Evolutionary conservation across 2,113 vertebrate species (phyloP).

Genomic region (Porphyrio hochstetteri): DNA sequence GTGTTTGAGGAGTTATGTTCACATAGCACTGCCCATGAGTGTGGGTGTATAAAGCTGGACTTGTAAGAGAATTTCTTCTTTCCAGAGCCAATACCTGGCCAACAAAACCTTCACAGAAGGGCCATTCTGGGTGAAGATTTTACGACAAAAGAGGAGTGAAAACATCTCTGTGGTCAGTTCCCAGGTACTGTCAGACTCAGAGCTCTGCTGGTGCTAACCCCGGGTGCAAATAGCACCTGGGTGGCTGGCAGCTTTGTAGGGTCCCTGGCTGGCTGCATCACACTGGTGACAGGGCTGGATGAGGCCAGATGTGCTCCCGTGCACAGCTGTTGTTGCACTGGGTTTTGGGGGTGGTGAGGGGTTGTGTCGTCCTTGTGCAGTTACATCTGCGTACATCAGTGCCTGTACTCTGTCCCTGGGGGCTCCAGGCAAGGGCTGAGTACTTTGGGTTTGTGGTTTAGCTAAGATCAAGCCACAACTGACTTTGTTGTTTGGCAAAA

Average conservation of each 20-base stretch:
- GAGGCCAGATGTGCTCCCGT: not conserved
- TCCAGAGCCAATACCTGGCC: conserved; percentile 77
- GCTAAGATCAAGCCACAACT: not conserved
- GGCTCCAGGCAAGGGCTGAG: not conserved
- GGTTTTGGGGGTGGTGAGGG: conserved; percentile 22
- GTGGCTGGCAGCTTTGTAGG: not conserved
- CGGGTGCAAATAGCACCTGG: accelerated
- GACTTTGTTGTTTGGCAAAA: not conserved
- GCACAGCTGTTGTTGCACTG: accelerated
- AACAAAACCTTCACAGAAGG: conserved; percentile 77
- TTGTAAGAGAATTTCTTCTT: not conserved
- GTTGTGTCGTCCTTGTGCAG: conserved; percentile 78
- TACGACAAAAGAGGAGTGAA: conserved; percentile 80
- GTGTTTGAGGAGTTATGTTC: not conserved
- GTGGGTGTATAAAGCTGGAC: not conserved
- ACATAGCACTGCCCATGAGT: not conserved
- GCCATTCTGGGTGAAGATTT: conserved; percentile 79
- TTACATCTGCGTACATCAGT: not conserved
- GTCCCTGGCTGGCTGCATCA: accelerated
- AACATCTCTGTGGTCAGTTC: conserved; percentile 71
- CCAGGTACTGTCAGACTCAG: conserved; percentile 58
- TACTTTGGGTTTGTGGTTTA: not conserved
- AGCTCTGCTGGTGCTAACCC: not conserved
- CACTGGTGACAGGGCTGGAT: too few species aligned
- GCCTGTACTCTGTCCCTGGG: not conserved